Evolutionary conservation across 2,888 invertebrate species (phyloP).

Genomic region (Synanthedon formicaeformis): DNA sequence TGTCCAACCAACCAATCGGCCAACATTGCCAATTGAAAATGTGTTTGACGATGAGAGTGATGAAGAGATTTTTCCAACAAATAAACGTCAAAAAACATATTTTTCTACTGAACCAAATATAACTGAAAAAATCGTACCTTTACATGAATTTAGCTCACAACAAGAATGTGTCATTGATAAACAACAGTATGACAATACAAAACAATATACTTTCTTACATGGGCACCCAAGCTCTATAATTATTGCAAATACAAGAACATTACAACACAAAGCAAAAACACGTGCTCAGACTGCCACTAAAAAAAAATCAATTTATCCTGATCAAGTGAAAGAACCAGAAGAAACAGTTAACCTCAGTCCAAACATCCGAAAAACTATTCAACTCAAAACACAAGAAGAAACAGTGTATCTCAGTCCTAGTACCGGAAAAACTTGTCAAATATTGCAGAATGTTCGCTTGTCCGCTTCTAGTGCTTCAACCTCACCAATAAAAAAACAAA

Average conservation of each 20-base stretch:
- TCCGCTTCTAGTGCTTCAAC: constrained; percentile 9
- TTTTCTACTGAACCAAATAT: constrained; percentile 7
- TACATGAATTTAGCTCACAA: constrained; percentile 9
- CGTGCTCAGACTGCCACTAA: constrained; percentile 2
- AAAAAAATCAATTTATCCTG: neutral
- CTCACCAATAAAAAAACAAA: constrained; percentile 7
- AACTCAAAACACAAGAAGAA: constrained; percentile 6
- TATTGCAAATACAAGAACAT: constrained; percentile 8
- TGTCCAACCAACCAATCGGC: too few species aligned
- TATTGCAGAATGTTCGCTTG: constrained; percentile 11
- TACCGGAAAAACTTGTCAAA: constrained; percentile 11
- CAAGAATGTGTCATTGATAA: constrained; percentile 9
- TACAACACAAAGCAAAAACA: constrained; percentile 8
- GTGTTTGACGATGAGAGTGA: constrained; percentile 8
- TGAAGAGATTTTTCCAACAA: constrained; percentile 13
- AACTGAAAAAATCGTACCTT: constrained; percentile 7
- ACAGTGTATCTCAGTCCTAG: constrained; percentile 9
- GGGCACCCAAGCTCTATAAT: constrained; percentile 7
- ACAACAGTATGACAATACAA: constrained; percentile 8
- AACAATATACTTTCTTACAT: constrained; percentile 7
- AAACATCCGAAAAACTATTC: constrained; percentile 1
- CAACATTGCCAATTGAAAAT: too few species aligned
- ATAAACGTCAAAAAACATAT: constrained; percentile 10
- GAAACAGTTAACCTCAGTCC: constrained; percentile 7
- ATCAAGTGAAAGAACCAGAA: constrained; percentile 4